phyloP scores from a whole-genome alignment of 2,797 vertebrate species.

The Sitta carolinensis region DNA sequence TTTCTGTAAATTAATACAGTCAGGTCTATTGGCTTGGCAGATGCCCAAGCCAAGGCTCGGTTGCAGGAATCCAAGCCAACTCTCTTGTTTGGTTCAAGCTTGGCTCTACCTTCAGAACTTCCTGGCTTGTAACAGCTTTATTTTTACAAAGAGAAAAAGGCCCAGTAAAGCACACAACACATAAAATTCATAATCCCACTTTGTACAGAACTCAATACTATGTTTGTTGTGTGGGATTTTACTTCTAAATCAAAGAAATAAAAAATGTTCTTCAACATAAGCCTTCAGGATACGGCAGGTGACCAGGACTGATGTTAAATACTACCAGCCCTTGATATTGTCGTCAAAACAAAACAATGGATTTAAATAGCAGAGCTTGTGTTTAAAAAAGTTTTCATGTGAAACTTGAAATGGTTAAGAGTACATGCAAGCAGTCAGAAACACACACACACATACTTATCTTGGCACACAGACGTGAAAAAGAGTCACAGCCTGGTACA shows the following conservation, averaged over 20 bases:
- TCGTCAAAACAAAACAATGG: constrained; percentile 49
- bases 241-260: constrained; percentile 51
- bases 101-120: constrained; percentile 54
- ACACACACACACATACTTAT: background rate
- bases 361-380: constrained; percentile 27
- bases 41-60: background rate
- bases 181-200: constrained; percentile 33
- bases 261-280: background rate
- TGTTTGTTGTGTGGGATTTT: constrained; percentile 4
- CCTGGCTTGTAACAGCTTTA: constrained; percentile 49
- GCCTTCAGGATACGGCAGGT: constrained; percentile 11
- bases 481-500: background rate
- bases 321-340: constrained; percentile 38
- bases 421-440: constrained; percentile 31
- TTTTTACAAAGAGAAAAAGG: constrained; percentile 63
- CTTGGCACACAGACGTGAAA: background rate
- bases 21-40: constrained; percentile 37
- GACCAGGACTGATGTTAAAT: constrained; percentile 29
- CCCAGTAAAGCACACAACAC: background rate
- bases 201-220: constrained; percentile 24
- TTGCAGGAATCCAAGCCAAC: constrained; percentile 1
- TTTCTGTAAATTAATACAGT: constrained; percentile 30
- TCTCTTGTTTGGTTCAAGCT: constrained; percentile 52
- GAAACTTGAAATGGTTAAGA: constrained; percentile 35
- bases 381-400: constrained; percentile 15